A percentile compares a stretch with the other conserved stretches of the same genome.
These are phyloP conservation scores for Drosophila quasianomalipes DNA, from an alignment of 2,888 invertebrate genomes.

Conservation along the genomic window DNA sequence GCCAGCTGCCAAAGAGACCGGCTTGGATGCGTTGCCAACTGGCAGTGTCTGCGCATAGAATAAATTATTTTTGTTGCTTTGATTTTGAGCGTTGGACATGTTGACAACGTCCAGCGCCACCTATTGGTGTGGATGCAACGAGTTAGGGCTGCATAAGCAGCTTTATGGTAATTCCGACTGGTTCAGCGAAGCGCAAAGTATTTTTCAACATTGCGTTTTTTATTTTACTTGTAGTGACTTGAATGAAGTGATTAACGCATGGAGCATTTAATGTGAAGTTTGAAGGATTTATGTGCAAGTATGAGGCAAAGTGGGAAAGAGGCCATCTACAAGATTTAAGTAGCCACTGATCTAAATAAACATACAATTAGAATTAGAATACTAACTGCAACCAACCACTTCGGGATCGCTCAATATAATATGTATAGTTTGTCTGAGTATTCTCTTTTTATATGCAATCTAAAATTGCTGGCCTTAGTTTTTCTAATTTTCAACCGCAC, in stretches of 20 bases:
- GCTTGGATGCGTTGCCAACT: conserved; percentile 36
- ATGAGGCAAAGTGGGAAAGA: background rate
- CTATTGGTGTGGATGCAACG: conserved; percentile 47
- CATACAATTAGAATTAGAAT: background rate
- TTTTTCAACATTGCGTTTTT: background rate
- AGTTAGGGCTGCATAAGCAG: conserved; percentile 57
- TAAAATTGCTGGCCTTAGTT: background rate
- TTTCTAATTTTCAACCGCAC: background rate
- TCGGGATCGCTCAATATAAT: background rate
- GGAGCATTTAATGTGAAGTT: background rate
- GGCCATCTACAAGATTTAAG: background rate
- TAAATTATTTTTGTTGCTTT: conserved; percentile 55
- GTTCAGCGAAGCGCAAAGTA: background rate
- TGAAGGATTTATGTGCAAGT: background rate
- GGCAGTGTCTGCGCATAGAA: conserved; percentile 63
- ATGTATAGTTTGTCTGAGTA: background rate
- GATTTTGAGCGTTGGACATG: conserved; percentile 52
- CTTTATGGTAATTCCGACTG: conserved; percentile 19
- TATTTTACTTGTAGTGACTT: background rate
- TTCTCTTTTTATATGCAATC: background rate
- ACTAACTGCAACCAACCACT: background rate
- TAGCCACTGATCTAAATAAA: background rate
- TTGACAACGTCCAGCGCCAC: conserved; percentile 69
- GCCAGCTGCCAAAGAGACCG: conserved; percentile 41
- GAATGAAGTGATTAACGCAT: conserved; percentile 1